phyloP scores from a whole-genome alignment of 2,797 vertebrate species.

The Sciurus carolinensis region DNA sequence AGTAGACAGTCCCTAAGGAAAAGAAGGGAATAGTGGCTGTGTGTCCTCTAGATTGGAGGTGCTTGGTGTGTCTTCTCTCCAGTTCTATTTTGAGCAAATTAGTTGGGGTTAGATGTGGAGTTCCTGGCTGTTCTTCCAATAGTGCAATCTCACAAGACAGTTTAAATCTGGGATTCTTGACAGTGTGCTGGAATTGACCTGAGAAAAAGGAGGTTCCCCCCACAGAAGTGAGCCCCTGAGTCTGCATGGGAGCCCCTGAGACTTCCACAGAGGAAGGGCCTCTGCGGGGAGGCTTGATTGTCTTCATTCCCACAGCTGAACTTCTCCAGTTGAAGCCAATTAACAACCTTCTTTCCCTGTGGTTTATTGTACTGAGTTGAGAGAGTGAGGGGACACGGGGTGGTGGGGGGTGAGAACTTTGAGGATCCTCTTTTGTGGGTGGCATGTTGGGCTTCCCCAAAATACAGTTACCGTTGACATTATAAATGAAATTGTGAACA shows the following conservation, averaged over 20 bases:
- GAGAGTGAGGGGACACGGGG: background rate
- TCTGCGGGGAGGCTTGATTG: no score
- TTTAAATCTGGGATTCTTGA: background rate
- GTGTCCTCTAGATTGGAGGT: no score
- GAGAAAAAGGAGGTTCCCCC: background rate
- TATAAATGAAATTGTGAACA: background rate
- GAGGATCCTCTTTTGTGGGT: background rate
- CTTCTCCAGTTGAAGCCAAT: background rate
- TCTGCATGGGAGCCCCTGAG: background rate
- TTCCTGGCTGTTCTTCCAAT: background rate
- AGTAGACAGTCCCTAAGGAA: background rate
- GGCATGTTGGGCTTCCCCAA: background rate
- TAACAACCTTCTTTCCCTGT: background rate
- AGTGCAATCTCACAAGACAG: background rate
- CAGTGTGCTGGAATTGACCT: background rate
- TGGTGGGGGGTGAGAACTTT: background rate
- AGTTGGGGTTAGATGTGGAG: background rate
- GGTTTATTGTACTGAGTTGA: background rate
- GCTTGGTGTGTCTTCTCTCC: background rate
- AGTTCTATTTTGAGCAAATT: background rate
- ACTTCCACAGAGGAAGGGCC: background rate
- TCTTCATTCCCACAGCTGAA: background rate
- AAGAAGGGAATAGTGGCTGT: accelerated
- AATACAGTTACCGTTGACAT: background rate
- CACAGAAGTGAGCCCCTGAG: background rate